Evolutionary conservation across 2,113 vertebrate species (phyloP).

Genomic region (Elaphurus davidianus): DNA sequence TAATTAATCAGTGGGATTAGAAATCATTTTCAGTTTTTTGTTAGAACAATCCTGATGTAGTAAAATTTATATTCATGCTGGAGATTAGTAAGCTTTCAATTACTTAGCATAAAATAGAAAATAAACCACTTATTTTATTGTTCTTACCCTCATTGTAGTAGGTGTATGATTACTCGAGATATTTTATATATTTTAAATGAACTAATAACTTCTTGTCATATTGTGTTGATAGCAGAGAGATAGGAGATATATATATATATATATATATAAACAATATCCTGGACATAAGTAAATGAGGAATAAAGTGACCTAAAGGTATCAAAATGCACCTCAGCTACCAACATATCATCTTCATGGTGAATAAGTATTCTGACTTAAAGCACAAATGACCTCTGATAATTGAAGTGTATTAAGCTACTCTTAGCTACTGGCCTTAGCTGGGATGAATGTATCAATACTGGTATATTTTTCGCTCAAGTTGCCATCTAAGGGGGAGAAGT

Average conservation of each 20-base stretch:
- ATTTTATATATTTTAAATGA: not conserved
- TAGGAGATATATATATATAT: not conserved
- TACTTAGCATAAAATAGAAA: constrained; percentile 1
- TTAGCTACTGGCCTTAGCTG: not conserved
- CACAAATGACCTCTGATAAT: not conserved
- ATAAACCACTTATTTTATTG: not conserved
- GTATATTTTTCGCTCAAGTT: not conserved
- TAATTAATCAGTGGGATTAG: not conserved
- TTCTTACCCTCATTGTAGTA: not conserved
- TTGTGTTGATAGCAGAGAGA: not conserved
- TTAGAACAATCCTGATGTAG: not conserved
- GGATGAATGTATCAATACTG: not conserved
- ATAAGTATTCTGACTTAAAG: not conserved
- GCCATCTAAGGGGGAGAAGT: not conserved
- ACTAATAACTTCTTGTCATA: not conserved
- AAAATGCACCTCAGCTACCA: not conserved
- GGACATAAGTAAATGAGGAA: not conserved
- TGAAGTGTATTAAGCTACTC: not conserved
- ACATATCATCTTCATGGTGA: not conserved
- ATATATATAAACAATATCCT: not conserved
- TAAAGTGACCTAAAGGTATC: not conserved
- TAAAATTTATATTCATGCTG: not conserved
- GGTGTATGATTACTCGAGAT: not conserved
- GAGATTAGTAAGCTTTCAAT: constrained; percentile 16
- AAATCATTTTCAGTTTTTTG: not conserved